A percentile compares a stretch with the other conserved stretches of the same genome.
Conservation (phyloP, 2,888 invertebrate genomes). For the Meiosimyza decipiens region DNA sequence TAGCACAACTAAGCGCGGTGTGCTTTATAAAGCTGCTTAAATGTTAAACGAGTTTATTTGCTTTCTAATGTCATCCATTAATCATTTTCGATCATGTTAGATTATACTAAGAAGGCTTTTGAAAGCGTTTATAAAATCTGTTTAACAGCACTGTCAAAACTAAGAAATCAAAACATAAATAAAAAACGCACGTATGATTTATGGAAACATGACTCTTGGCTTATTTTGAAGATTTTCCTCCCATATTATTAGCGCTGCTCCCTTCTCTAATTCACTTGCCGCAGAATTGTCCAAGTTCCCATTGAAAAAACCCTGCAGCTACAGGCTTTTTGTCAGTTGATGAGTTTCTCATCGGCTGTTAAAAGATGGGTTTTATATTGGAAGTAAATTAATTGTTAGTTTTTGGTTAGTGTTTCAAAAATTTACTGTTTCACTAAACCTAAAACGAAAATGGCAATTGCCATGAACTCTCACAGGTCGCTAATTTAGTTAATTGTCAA, state of each 20-base stretch:
- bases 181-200: not conserved
- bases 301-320: not conserved
- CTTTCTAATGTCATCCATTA: slow-evolving; percentile 16
- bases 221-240: not conserved
- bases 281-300: not conserved
- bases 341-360: not conserved
- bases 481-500: not conserved
- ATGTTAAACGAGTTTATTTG: slow-evolving; percentile 19
- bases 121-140: not conserved
- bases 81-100: slow-evolving; percentile 25
- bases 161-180: not conserved
- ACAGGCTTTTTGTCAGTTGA: not conserved
- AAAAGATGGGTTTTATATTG: not conserved
- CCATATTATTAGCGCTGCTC: slow-evolving; percentile 12
- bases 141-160: not conserved
- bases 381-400: slow-evolving; percentile 2
- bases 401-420: not conserved
- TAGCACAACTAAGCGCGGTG: too few relatives aligned
- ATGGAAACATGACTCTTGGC: not conserved
- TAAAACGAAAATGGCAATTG: not conserved
- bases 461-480: not conserved
- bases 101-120: not conserved
- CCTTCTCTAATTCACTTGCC: not conserved
- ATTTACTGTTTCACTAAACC: not conserved
- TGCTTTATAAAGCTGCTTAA: slow-evolving; percentile 20